Conservation (phyloP, 1,140 invertebrate species). For the Contarinia nasturtii region DNA sequence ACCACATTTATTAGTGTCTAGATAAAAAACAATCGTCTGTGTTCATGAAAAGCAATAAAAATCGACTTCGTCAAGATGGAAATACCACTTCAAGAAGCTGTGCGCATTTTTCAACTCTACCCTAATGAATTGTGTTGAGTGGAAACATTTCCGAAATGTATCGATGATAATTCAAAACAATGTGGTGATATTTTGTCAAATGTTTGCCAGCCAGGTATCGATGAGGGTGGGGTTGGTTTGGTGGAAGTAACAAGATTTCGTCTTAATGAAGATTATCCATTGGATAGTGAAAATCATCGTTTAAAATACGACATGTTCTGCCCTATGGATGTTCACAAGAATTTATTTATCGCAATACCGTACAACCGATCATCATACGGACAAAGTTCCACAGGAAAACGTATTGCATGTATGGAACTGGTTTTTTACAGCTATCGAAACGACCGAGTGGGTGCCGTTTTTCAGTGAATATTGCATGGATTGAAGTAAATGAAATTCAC, state of each 20-base stretch:
- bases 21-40: no score
- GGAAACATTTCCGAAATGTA: no score
- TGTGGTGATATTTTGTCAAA: neutral
- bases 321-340: conserved; percentile 24
- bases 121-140: no score
- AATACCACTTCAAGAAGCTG: no score
- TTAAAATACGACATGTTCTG: conserved; percentile 16
- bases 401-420: conserved; percentile 55
- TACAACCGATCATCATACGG: conserved; percentile 43
- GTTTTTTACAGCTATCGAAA: conserved; percentile 37
- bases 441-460: conserved; percentile 33
- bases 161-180: no score
- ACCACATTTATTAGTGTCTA: no score
- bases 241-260: neutral
- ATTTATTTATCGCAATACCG: conserved; percentile 24
- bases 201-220: neutral
- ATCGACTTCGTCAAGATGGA: no score
- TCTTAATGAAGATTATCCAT: conserved; percentile 2
- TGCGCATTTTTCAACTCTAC: no score
- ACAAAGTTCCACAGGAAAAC: conserved; percentile 60
- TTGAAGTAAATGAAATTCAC: conserved; percentile 33
- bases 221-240: neutral
- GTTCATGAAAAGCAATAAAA: no score
- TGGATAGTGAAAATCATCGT: neutral
- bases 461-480: conserved; percentile 40